Percentiles rank a stretch among this genome's conserved stretches.
Evolutionary conservation across 2,888 invertebrate genomes (phyloP).

Genomic region (Thymelicus sylvestris): DNA sequence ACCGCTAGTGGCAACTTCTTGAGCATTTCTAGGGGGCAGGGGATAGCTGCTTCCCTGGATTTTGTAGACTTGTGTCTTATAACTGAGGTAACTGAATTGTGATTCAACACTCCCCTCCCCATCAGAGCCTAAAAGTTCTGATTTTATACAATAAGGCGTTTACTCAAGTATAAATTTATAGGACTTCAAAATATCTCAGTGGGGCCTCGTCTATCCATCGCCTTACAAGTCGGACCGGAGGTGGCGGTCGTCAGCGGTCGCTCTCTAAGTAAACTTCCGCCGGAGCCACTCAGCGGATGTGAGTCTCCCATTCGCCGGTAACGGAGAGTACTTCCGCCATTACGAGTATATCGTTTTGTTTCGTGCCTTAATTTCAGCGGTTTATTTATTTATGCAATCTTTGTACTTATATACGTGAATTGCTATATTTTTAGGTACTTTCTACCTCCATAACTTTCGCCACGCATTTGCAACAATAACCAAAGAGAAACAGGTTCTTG

Average conservation of each 20-base stretch:
- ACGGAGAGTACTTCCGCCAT: constrained; percentile 66
- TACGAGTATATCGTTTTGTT: constrained; percentile 62
- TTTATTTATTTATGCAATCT: constrained; percentile 5
- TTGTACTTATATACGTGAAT: neutral
- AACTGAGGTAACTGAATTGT: too few species aligned
- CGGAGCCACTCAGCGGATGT: constrained; percentile 65
- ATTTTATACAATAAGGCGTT: too few species aligned
- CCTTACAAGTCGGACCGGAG: constrained; percentile 48
- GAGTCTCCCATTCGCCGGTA: constrained; percentile 69
- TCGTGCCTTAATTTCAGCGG: constrained; percentile 20
- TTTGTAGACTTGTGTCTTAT: too few species aligned
- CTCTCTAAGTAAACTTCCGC: constrained; percentile 77
- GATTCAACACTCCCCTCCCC: too few species aligned
- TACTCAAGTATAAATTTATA: neutral
- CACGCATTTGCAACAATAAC: too few species aligned
- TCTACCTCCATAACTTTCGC: too few species aligned
- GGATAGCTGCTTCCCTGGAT: too few species aligned
- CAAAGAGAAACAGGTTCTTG: too few species aligned
- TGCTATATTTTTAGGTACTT: too few species aligned
- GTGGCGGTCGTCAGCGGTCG: constrained; percentile 55
- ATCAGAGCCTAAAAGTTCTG: too few species aligned
- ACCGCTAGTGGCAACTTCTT: too few species aligned
- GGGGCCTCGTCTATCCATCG: constrained; percentile 1
- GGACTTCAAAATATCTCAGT: neutral
- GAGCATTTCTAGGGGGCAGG: too few species aligned